Base-by-base conservation (phyloP, 2,888 invertebrate species). In the Lithophane socia region DNA sequence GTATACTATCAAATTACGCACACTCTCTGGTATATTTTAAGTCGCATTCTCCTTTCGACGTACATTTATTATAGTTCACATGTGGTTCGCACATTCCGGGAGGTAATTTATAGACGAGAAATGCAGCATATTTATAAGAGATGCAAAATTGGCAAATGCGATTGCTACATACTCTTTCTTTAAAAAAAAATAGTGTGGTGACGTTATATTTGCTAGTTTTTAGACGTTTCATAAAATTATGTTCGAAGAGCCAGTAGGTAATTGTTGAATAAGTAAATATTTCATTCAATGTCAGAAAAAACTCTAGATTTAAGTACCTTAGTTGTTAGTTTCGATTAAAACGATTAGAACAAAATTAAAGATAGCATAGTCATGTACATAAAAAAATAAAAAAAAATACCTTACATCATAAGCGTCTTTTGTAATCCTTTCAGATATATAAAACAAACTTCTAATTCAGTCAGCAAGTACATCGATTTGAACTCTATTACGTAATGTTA, bases 21-120 rank as follows among this genome's bases (percentile, higher is more conserved):
- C 65, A 64, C 71, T 86, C 58, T 71, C 44, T 12, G 37, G 82
- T 77, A 82, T 82, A 83, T 83, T 83, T 83, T 54, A 47, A 83
- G 69, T 67, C 74, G 37, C 65, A 74, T 72, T 85, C 67, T 71
- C 13, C 10, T 65, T 61, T 61, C 37, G 54, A 63, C 64, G 60
- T 61, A 68, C 29, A 71, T 61, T 54, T 61, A 68, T 66, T 60
- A 9, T 56, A 13, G 49, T 13, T 66, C 42, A 69, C 75, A 86
- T 72, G 83, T 78, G 60, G 24, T 66, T 18, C n/a, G 37, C 52
- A 72, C 29, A 79, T 79, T 83, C 68, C 70, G 1, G 1, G 44
- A 52, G 61, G 47, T 78, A 44, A 72, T 37, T 37, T 37, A 69
- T 69, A 61, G 10, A 68, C 18, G 9, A 21, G 65, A 63, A 66